A percentile compares a stretch with the other conserved stretches of the same genome.
phyloP scores from a whole-genome alignment of 2,113 vertebrate species.

The Ia io region DNA sequence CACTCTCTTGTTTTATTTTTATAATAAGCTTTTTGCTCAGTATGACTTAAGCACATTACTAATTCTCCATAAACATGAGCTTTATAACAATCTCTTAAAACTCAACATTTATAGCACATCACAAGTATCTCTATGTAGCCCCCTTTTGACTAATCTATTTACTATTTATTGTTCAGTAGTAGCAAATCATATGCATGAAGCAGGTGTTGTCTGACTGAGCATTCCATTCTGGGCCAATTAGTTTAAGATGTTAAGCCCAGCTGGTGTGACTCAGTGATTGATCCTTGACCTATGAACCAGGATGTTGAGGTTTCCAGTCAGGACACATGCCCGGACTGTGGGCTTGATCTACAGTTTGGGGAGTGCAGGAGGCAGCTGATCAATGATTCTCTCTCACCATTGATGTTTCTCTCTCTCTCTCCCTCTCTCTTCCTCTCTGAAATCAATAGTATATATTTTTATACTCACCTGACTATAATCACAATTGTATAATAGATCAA shows the following conservation, averaged over 20 bases:
- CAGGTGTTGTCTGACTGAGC: background rate
- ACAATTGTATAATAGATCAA: background rate
- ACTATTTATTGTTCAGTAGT: background rate
- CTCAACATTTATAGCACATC: background rate
- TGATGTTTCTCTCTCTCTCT: too few relatives aligned
- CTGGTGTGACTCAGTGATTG: too few relatives aligned
- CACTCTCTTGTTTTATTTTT: background rate
- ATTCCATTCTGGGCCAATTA: conserved; percentile 2
- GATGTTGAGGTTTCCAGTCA: too few relatives aligned
- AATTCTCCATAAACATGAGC: background rate
- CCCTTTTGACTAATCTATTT: background rate
- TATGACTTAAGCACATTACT: background rate
- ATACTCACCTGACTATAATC: background rate
- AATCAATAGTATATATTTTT: too few relatives aligned
- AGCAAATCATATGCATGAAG: background rate
- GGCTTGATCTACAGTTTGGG: too few relatives aligned
- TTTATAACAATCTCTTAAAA: conserved; percentile 15
- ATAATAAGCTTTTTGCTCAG: background rate
- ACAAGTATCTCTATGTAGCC: background rate
- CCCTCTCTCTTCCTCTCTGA: too few relatives aligned
- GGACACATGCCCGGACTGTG: too few relatives aligned
- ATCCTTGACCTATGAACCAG: too few relatives aligned
- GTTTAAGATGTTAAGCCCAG: background rate
- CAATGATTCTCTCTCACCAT: too few relatives aligned
- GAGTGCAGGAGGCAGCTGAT: too few relatives aligned